Evolutionary conservation across 2,888 invertebrate species (phyloP), one percentile per base, ranked within the genome.

Genomic region (Lasioglossum leucozonium): DNA sequence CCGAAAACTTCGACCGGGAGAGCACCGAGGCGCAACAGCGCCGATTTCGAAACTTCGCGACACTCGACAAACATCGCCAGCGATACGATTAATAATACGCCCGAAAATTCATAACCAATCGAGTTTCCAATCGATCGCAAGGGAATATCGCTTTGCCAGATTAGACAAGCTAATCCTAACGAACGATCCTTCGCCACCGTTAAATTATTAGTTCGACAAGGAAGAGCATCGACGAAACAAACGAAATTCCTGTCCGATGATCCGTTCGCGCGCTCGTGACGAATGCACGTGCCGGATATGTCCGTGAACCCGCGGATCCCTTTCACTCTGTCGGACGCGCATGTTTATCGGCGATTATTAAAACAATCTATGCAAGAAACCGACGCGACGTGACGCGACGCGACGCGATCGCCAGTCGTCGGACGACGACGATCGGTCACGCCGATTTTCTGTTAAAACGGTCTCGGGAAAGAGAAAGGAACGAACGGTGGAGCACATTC

Each of bases 391-490:
- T n/a, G n/a, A n/a, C n/a, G n/a, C n/a, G n/a, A n/a, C n/a, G n/a
- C n/a, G n/a, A n/a, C n/a, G n/a, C n/a, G 10, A 16, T 55, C 51
- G 26, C 11, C 30, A 62, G 62, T 42, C 8, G 62, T 37, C 26
- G 26, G 30, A 18, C 11, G 42, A 58, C 58, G 11, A n/a, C 26
- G 47, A 47, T 51, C 18, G 16, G 30, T 18, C 26, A 0, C 67
- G 62, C 47, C 40, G 40, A 40, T 58, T 26, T 69, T 51, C 18
- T 37, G n/a, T 65, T 37, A 4, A 10, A 74, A 51, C 44, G 62
- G 67, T 58, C 0, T 11, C 13, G 34, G 8, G n/a, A 22, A 47
- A 42, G 55, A 72, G 76, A 82, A 79, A 78, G 76, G 72, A 75
- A 67, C 22, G 51, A 37, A 4, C 16, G 16, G 13, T 18, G 18